phyloP scores from a whole-genome alignment of 1,140 invertebrate genomes.

The Globodera rostochiensis region DNA sequence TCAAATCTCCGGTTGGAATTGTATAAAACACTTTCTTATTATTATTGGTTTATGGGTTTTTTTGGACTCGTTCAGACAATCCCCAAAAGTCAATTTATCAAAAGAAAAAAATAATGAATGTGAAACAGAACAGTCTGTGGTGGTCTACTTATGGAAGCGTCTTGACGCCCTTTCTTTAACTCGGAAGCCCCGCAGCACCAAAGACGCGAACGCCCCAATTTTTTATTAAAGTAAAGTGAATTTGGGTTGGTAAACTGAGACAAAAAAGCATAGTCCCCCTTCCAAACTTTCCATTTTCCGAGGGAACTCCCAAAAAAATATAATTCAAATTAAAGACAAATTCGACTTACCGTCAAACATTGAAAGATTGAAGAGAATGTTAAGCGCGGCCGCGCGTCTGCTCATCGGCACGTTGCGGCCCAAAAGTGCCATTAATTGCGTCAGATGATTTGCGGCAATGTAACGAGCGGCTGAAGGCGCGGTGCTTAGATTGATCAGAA shows the following conservation, averaged over 20 bases:
- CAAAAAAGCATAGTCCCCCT: no score
- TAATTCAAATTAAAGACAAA: background rate
- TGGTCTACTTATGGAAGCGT: no score
- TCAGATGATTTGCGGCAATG: constrained; percentile 19
- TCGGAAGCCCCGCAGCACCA: no score
- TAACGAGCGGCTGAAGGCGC: background rate
- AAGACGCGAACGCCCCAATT: background rate
- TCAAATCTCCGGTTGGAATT: no score
- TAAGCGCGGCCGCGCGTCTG: constrained; percentile 23
- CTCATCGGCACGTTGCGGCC: background rate
- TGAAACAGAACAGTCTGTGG: no score
- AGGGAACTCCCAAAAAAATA: background rate
- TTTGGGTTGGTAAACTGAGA: background rate
- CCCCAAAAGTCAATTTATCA: no score
- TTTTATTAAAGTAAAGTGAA: background rate
- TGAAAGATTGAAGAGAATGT: constrained; percentile 37
- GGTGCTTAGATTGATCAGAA: constrained; percentile 34
- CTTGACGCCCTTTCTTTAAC: no score
- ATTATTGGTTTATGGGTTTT: no score
- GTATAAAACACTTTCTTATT: no score
- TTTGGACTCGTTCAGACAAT: no score
- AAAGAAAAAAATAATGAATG: no score
- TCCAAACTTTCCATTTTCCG: background rate
- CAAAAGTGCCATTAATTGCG: constrained; percentile 33
- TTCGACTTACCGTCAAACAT: constrained; percentile 42